Evolutionary conservation across 2,888 invertebrate genomes (phyloP).

Genomic region (Sminthurinus aureus): DNA sequence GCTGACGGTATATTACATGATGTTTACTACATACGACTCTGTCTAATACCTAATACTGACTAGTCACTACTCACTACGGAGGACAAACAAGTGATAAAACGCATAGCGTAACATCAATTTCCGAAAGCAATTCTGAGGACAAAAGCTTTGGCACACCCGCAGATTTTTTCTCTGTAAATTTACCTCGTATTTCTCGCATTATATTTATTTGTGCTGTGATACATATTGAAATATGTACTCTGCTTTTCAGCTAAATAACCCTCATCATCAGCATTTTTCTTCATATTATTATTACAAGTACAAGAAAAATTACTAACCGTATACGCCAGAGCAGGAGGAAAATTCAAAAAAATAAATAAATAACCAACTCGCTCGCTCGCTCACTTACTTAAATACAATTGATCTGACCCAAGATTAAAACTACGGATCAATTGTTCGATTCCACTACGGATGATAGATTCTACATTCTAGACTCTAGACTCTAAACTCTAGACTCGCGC

Average conservation of each 20-base stretch:
- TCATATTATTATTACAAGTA: background rate
- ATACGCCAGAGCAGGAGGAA: background rate
- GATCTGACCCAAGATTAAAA: conserved; percentile 14
- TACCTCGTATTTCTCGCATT: conserved; percentile 7
- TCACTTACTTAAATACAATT: background rate
- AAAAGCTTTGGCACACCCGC: conserved; percentile 30
- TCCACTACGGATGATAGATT: background rate
- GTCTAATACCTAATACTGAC: background rate
- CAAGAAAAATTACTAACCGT: background rate
- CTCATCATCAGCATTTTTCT: no score
- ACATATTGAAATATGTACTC: no score
- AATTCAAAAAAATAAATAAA: background rate
- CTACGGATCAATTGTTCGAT: background rate
- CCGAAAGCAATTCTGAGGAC: conserved; percentile 24
- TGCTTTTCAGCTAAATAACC: no score
- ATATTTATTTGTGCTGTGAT: background rate
- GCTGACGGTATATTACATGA: conserved; percentile 6
- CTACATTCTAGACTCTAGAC: no score
- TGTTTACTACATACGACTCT: background rate
- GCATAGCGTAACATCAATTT: conserved; percentile 20
- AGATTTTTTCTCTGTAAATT: conserved; percentile 20
- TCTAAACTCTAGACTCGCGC: background rate
- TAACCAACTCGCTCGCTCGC: background rate
- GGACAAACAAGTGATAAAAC: background rate
- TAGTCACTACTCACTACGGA: background rate